These are phyloP conservation scores for Drosophila mayaguana DNA, from an alignment of 2,888 invertebrate genomes.

Conservation along the genomic window DNA sequence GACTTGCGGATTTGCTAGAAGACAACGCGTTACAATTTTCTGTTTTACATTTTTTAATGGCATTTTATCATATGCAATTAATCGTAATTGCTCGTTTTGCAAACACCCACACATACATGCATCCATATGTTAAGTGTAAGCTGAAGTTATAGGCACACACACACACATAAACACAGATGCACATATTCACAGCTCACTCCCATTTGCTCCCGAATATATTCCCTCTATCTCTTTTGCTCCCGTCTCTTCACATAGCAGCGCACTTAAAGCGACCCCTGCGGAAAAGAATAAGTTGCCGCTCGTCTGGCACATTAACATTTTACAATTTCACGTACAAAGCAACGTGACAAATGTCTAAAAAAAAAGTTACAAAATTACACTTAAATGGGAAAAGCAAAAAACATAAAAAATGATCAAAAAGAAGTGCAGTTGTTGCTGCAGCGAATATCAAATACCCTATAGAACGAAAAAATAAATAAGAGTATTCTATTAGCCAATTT, in stretches of 20 bases:
- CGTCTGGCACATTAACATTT: constrained; percentile 72
- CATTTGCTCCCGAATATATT: constrained; percentile 46
- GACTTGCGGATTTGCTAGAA: neutral
- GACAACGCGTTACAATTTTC: constrained; percentile 35
- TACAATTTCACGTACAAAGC: constrained; percentile 57
- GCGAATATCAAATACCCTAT: constrained; percentile 2
- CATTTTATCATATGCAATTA: constrained; percentile 74
- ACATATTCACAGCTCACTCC: constrained; percentile 22
- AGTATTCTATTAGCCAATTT: neutral
- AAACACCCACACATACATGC: constrained; percentile 11
- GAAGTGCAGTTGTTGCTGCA: neutral
- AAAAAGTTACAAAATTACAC: constrained; percentile 59
- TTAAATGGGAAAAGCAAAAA: constrained; percentile 55
- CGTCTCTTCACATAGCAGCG: constrained; percentile 1
- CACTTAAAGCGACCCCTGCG: constrained; percentile 44
- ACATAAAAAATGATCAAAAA: constrained; percentile 6
- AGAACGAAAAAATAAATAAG: neutral
- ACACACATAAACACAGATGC: constrained; percentile 6
- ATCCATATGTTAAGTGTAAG: constrained; percentile 38
- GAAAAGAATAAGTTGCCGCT: constrained; percentile 53
- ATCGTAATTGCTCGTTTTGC: constrained; percentile 72
- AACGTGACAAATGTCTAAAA: constrained; percentile 73
- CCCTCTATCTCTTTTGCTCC: neutral
- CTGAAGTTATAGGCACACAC: constrained; percentile 24
- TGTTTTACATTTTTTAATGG: constrained; percentile 63